Evolutionary conservation across 1,140 invertebrate species (phyloP).

Genomic region (Dreissena rostriformis): DNA sequence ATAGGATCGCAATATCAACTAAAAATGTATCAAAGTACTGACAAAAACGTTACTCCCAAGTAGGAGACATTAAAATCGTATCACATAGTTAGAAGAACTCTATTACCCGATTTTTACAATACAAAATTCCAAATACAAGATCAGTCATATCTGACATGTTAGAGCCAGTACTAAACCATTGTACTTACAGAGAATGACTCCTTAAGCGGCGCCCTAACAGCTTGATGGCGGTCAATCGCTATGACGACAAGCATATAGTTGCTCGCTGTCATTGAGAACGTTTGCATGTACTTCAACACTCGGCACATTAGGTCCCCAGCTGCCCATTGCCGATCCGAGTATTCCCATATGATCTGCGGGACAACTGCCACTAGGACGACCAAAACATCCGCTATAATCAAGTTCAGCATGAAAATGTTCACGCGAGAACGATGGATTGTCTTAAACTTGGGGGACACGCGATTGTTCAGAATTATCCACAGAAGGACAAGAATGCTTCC

Average conservation of each 20-base stretch:
- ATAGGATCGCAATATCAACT: no score
- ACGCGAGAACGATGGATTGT: constrained; percentile 66
- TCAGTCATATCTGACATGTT: no score
- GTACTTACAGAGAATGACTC: constrained; percentile 75
- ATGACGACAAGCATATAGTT: constrained; percentile 81
- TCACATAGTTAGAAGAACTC: no score
- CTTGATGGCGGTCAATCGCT: constrained; percentile 81
- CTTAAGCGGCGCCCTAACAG: constrained; percentile 79
- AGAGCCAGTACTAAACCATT: neutral
- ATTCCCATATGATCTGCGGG: constrained; percentile 80
- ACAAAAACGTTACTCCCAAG: no score
- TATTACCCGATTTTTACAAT: no score
- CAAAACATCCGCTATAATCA: constrained; percentile 78
- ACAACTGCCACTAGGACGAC: constrained; percentile 77
- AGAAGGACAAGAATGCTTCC: constrained; percentile 69
- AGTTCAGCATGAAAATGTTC: constrained; percentile 78
- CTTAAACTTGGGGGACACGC: constrained; percentile 60
- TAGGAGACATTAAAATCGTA: no score
- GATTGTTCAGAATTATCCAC: constrained; percentile 73
- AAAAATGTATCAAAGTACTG: no score
- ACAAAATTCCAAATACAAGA: no score
- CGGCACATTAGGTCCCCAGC: constrained; percentile 79
- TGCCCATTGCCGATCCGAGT: constrained; percentile 76
- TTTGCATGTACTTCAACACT: constrained; percentile 79
- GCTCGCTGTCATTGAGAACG: constrained; percentile 79